Percentiles rank a stretch among this genome's conserved stretches.
Conservation (phyloP, 2,113 vertebrate genomes). For the Coreoperca whiteheadi region DNA sequence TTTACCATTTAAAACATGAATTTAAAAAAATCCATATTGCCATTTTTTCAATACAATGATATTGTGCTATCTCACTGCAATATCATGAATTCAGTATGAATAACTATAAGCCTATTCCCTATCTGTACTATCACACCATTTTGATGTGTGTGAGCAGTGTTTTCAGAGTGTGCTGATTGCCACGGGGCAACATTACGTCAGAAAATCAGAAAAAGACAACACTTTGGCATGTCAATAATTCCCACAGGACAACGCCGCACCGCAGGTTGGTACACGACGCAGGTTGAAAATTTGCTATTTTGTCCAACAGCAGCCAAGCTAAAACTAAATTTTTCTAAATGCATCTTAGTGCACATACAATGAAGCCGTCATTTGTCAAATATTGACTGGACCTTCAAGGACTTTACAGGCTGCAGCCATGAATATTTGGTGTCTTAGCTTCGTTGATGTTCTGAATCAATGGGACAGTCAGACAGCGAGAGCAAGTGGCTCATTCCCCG, state of each 20-base stretch:
- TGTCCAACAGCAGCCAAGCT: background rate
- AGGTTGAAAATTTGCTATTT: conserved; percentile 2
- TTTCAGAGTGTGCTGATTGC: background rate
- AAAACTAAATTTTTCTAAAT: background rate
- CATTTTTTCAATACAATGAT: background rate
- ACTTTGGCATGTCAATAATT: conserved; percentile 10
- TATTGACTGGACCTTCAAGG: conserved; percentile 28
- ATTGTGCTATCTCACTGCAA: background rate
- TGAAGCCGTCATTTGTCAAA: conserved; percentile 46
- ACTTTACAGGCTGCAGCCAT: conserved; percentile 12
- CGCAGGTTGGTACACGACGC: no score
- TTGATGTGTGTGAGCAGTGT: background rate
- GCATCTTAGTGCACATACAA: conserved; percentile 1
- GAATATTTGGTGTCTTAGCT: conserved; percentile 22
- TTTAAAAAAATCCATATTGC: background rate
- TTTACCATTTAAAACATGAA: conserved; percentile 2
- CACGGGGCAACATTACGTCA: background rate
- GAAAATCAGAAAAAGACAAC: background rate
- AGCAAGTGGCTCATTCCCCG: conserved; percentile 47
- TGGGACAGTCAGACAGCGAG: conserved; percentile 50
- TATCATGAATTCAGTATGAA: conserved; percentile 11
- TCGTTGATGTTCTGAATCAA: conserved; percentile 60
- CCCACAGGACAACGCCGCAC: background rate
- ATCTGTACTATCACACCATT: background rate
- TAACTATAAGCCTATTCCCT: background rate